These are phyloP conservation scores for Anguilla marmorata DNA, from an alignment of 2,797 vertebrate genomes.

Conservation along the genomic window DNA sequence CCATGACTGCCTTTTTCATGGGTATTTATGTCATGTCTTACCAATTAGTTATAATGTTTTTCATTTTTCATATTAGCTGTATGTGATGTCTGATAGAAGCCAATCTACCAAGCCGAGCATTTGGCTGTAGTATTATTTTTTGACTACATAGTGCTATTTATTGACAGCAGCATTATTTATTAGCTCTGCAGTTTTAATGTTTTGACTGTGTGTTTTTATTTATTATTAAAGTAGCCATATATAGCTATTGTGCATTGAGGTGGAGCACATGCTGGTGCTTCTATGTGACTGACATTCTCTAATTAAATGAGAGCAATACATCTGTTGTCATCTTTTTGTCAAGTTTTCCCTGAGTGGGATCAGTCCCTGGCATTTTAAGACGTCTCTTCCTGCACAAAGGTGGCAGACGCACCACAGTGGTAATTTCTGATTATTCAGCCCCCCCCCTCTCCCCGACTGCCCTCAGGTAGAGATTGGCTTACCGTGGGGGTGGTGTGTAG, in stretches of 20 bases:
- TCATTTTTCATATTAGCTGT: neutral
- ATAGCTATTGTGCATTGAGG: neutral
- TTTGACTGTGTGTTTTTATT: neutral
- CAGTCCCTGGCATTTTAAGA: conserved; percentile 37
- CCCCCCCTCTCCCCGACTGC: neutral
- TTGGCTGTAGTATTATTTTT: neutral
- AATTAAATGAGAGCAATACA: conserved; percentile 21
- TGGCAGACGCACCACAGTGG: conserved; percentile 52
- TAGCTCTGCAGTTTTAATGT: neutral
- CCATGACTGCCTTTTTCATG: neutral
- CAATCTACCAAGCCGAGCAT: neutral
- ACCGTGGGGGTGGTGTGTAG: conserved; percentile 66
- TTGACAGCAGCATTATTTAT: neutral
- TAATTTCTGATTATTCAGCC: conserved; percentile 51
- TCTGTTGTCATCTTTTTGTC: neutral
- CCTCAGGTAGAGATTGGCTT: conserved; percentile 67
- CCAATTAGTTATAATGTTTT: neutral
- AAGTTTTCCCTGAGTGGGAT: conserved; percentile 23
- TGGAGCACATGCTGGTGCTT: neutral
- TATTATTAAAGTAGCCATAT: neutral
- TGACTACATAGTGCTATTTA: neutral
- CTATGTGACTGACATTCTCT: neutral
- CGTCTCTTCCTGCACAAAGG: conserved; percentile 51
- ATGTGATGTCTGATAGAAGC: neutral
- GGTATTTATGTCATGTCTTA: neutral